Evolutionary conservation across 2,888 invertebrate species (phyloP).

Genomic region (Heliconius ethilla): DNA sequence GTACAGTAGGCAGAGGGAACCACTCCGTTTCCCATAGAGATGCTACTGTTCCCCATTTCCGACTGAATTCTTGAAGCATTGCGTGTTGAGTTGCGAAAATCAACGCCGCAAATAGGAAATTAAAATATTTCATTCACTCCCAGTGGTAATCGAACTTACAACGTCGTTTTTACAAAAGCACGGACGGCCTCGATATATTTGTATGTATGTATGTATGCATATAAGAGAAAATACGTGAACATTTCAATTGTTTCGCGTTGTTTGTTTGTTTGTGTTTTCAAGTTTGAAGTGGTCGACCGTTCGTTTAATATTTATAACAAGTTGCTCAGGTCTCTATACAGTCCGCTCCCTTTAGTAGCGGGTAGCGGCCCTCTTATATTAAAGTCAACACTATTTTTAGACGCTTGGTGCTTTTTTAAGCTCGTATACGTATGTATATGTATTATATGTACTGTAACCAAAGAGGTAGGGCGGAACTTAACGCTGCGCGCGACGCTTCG

Average conservation of each 20-base stretch:
- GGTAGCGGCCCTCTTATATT: slow-evolving; percentile 18
- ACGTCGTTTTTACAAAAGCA: too few relatives aligned
- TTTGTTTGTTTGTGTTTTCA: slow-evolving; percentile 13
- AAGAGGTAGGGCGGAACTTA: background rate
- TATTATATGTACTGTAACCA: background rate
- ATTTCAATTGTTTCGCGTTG: slow-evolving; percentile 8
- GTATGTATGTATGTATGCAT: background rate
- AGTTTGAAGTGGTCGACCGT: slow-evolving; percentile 1
- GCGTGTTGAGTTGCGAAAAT: too few relatives aligned
- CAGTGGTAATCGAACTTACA: too few relatives aligned
- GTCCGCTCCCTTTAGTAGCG: slow-evolving; percentile 4
- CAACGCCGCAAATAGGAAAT: too few relatives aligned
- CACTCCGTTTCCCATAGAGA: too few relatives aligned
- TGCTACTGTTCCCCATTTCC: too few relatives aligned
- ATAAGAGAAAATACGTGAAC: background rate
- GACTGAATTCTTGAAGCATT: too few relatives aligned
- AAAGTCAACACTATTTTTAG: slow-evolving; percentile 25
- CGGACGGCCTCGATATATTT: background rate
- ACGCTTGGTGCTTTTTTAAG: background rate
- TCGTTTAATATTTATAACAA: slow-evolving; percentile 26
- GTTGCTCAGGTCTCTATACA: slow-evolving; percentile 9
- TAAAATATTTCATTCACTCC: too few relatives aligned
- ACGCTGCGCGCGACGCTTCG: too few relatives aligned
- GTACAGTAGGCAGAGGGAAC: too few relatives aligned
- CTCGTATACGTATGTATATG: background rate